A percentile compares a stretch with the other conserved stretches of the same genome.
Evolutionary conservation across 2,113 vertebrate species (phyloP).

Genomic region (Apaloderma vittatum): DNA sequence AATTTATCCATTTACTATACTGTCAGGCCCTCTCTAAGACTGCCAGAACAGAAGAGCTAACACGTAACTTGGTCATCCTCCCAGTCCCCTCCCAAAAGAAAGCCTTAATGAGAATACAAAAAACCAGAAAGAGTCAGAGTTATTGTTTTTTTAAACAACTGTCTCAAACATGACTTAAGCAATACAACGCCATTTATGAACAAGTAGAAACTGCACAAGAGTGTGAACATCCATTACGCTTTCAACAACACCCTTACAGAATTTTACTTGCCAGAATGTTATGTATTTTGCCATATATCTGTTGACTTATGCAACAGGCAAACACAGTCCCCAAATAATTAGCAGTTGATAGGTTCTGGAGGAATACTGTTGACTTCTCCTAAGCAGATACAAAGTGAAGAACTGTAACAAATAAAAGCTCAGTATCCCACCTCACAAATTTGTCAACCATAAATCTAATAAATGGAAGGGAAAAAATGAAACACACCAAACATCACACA

Average conservation of each 20-base stretch:
- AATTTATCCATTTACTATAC: not conserved
- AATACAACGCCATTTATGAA: not conserved
- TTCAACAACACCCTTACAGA: not conserved
- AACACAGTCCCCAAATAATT: not conserved
- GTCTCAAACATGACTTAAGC: not conserved
- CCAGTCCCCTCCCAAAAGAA: not conserved
- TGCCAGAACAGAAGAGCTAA: not conserved
- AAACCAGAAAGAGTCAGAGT: not conserved
- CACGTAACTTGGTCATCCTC: fast-evolving
- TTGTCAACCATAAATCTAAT: not conserved
- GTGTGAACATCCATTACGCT: not conserved
- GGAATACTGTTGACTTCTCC: not conserved
- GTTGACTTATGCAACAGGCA: not conserved
- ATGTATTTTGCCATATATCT: not conserved
- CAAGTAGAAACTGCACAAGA: not conserved
- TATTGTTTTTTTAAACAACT: not conserved
- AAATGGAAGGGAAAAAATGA: not conserved
- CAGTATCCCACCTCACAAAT: not conserved
- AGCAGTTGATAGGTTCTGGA: not conserved
- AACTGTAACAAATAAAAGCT: not conserved
- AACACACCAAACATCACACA: not conserved
- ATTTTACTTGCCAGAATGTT: not conserved
- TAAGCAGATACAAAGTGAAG: not conserved
- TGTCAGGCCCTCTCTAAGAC: not conserved
- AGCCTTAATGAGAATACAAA: not conserved